Conservation (phyloP, 2,113 vertebrate genomes). For the Rhizomys pruinosus region DNA sequence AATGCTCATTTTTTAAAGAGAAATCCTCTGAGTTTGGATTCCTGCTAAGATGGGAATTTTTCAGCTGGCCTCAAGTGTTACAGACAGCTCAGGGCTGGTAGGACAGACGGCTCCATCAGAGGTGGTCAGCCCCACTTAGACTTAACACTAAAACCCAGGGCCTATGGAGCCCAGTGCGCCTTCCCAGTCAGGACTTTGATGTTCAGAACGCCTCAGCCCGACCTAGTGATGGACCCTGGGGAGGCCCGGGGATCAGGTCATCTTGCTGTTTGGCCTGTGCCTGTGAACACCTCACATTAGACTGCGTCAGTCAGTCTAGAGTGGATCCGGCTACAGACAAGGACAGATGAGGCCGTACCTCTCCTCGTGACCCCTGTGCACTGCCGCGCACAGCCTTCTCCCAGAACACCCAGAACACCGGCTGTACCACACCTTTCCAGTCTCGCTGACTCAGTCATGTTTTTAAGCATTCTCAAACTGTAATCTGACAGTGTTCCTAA, state of each 20-base stretch:
- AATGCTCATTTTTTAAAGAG: neutral
- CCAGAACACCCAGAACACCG: neutral
- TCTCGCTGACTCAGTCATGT: neutral
- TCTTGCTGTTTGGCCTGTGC: too few species aligned
- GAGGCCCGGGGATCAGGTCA: too few species aligned
- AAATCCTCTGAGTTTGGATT: neutral
- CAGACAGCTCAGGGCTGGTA: neutral
- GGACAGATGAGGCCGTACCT: neutral
- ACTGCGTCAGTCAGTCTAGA: neutral
- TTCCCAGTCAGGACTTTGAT: neutral
- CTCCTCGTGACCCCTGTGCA: neutral
- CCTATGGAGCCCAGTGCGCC: neutral
- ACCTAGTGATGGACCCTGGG: neutral
- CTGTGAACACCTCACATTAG: too few species aligned
- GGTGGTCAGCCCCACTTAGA: too few species aligned
- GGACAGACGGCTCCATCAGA: neutral
- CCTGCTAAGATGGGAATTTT: neutral
- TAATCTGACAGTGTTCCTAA: neutral
- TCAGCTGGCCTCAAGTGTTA: neutral
- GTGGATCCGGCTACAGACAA: neutral
- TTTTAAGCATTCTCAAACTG: neutral
- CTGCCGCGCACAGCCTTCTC: neutral
- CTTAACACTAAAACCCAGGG: neutral
- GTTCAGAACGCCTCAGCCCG: neutral
- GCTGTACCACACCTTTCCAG: neutral